A percentile compares a stretch with the other conserved stretches of the same genome.
Conservation (phyloP, 2,888 invertebrate genomes). For the Scelioninae gen. 1 region DNA sequence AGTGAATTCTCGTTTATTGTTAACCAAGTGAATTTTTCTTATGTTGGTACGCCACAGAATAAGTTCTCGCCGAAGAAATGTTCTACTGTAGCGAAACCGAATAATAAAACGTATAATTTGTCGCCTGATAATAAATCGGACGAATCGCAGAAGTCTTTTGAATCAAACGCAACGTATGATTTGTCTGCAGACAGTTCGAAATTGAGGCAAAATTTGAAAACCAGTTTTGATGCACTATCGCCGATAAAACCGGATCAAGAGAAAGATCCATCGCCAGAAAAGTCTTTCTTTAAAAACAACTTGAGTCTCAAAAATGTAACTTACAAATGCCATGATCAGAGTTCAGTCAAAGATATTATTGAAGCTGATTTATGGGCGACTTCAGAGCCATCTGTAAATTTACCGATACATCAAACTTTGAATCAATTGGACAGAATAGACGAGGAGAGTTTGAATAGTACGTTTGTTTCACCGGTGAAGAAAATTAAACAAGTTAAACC, state of each 20-base stretch:
- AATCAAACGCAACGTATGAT: slow-evolving; percentile 72
- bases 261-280: neutral
- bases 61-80: slow-evolving; percentile 73
- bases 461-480: slow-evolving; percentile 37
- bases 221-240: slow-evolving; percentile 68
- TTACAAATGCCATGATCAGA: slow-evolving; percentile 68
- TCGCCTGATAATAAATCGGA: slow-evolving; percentile 6
- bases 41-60: slow-evolving; percentile 46
- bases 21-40: slow-evolving; percentile 76
- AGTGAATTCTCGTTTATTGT: slow-evolving; percentile 77
- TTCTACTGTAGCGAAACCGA: slow-evolving; percentile 69
- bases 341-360: slow-evolving; percentile 76
- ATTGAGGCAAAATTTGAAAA: slow-evolving; percentile 63
- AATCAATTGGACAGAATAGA: slow-evolving; percentile 67
- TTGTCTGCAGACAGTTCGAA: slow-evolving; percentile 69
- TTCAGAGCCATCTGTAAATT: slow-evolving; percentile 48
- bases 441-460: slow-evolving; percentile 50
- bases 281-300: neutral
- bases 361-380: slow-evolving; percentile 80
- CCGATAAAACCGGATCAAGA: slow-evolving; percentile 38
- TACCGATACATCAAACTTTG: slow-evolving; percentile 5
- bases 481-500: neutral
- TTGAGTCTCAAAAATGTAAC: slow-evolving; percentile 16
- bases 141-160: slow-evolving; percentile 45
- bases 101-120: slow-evolving; percentile 45